Evolutionary conservation across 2,888 invertebrate genomes (phyloP).

Genomic region (Tiliacea citrago): DNA sequence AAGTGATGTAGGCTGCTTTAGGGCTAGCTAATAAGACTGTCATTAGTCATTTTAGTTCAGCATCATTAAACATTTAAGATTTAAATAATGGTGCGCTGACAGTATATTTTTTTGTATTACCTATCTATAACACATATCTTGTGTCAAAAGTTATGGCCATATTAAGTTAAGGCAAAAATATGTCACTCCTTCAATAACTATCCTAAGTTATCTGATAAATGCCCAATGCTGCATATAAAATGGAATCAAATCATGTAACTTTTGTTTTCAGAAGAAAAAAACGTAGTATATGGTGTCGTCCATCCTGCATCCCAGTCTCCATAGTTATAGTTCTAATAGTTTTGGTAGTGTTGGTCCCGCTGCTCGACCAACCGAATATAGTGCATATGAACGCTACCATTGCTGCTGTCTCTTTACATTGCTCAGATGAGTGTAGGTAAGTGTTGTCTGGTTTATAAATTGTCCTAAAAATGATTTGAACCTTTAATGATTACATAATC

Average conservation of each 20-base stretch:
- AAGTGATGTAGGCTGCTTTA: background rate
- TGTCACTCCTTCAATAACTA: background rate
- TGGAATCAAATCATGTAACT: background rate
- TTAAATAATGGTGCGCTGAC: too few relatives aligned
- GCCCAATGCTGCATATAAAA: background rate
- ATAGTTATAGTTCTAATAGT: constrained; percentile 95
- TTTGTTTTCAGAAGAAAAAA: constrained; percentile 82
- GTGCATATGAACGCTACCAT: constrained; percentile 77
- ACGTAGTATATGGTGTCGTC: constrained; percentile 93
- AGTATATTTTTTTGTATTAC: background rate
- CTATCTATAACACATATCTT: background rate
- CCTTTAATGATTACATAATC: background rate
- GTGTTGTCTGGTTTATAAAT: constrained; percentile 44
- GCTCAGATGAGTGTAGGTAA: constrained; percentile 93
- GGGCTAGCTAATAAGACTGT: background rate
- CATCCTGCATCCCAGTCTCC: constrained; percentile 96
- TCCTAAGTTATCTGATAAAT: background rate
- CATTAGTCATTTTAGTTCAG: background rate
- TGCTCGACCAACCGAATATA: constrained; percentile 93
- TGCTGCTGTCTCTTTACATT: constrained; percentile 84
- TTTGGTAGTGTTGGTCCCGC: constrained; percentile 94
- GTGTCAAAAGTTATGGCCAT: background rate
- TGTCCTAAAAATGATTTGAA: too few relatives aligned
- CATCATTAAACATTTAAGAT: background rate
- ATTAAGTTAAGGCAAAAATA: background rate